Percentiles rank a stretch among this genome's conserved stretches.
phyloP scores from a whole-genome alignment of 2,113 vertebrate genomes.

The Ochotona princeps region DNA sequence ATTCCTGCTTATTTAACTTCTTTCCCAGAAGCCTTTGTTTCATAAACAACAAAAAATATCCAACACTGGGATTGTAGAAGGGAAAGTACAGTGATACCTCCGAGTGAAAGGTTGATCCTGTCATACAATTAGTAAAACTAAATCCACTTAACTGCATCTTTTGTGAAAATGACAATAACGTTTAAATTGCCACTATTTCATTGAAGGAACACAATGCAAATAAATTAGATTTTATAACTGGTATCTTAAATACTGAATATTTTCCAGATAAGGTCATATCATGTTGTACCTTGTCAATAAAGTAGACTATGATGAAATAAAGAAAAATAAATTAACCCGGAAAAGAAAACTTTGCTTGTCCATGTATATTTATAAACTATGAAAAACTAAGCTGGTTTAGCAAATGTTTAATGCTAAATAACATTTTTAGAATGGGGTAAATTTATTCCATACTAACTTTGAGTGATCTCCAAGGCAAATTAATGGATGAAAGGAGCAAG shows the following conservation, averaged over 20 bases:
- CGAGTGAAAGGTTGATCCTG: not conserved
- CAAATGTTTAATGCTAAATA: not conserved
- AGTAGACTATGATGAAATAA: not conserved
- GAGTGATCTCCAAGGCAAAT: not conserved
- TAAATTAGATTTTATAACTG: not conserved
- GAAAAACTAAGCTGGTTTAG: not conserved
- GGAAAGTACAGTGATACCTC: not conserved
- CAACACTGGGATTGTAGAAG: not conserved
- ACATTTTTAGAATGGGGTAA: not conserved
- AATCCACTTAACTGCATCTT: not conserved
- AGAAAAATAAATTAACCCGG: not conserved
- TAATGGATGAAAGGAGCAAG: not conserved
- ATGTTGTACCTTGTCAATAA: not conserved
- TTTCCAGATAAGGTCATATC: not conserved
- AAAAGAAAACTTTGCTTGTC: not conserved
- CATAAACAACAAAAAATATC: not conserved
- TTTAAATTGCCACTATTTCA: not conserved
- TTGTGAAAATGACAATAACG: not conserved
- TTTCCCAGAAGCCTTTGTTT: constrained; percentile 71
- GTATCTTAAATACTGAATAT: not conserved
- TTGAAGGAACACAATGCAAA: not conserved
- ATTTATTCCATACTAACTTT: not conserved
- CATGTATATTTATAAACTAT: not conserved
- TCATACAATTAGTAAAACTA: not conserved
- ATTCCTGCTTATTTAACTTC: constrained; percentile 51